Evolutionary conservation across 2,113 vertebrate genomes (phyloP).

Genomic region (Asarcornis scutulata): DNA sequence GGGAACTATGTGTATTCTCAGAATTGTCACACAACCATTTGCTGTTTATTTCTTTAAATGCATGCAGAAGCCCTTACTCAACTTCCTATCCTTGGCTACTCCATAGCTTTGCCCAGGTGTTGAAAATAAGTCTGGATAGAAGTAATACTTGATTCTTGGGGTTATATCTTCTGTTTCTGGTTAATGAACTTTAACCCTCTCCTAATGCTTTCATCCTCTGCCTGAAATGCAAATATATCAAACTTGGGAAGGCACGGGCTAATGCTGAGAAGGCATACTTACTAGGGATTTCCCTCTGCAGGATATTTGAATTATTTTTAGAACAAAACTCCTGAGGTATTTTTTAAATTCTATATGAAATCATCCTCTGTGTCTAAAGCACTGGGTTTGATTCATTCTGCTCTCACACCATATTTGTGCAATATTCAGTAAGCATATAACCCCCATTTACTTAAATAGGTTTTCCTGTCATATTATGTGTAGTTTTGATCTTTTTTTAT

Average conservation of each 20-base stretch:
- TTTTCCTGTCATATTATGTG: background rate
- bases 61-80: background rate
- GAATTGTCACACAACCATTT: background rate
- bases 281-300: background rate
- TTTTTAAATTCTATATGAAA: background rate
- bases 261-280: background rate
- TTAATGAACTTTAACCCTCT: background rate
- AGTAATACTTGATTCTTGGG: background rate
- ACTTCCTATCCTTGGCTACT: background rate
- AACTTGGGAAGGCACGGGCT: background rate
- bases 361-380: background rate
- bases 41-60: background rate
- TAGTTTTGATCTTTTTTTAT: background rate
- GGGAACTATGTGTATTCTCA: background rate
- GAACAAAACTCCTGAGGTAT: background rate
- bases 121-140: background rate
- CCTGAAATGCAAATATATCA: background rate
- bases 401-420: background rate
- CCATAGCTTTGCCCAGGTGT: background rate
- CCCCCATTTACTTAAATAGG: background rate
- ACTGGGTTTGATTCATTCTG: background rate
- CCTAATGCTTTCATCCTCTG: background rate
- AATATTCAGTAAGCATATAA: background rate
- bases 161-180: background rate
- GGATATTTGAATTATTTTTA: background rate